Evolutionary conservation across 2,888 invertebrate genomes (phyloP), one percentile per base, ranked within the genome.

Genomic region (Poecilobothrus nobilitatus): DNA sequence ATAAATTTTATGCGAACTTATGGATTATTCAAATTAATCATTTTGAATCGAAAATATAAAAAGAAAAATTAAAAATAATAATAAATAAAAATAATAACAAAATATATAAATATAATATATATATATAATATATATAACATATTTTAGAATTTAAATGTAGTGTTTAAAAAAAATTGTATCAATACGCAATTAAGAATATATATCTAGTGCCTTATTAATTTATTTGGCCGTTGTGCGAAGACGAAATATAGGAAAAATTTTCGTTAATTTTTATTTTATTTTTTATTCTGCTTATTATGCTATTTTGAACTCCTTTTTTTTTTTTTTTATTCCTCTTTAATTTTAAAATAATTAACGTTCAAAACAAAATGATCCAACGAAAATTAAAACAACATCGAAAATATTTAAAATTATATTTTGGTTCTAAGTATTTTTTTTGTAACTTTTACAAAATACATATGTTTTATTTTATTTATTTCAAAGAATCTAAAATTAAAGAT

Each of bases 191-290:
- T 53, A 53, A 53, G 53, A 53, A 53, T 53, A 53, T 18, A 53
- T 53, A 53, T 53, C 53, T 53, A 53, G 53, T 53, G 53, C 53
- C 53, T 53, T 53, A 53, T 18, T 53, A 53, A 53, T 53, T 53
- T 53, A 18, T 53, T 53, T 53, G 53, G 53, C 53, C 53, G n/a
- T 53, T 53, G 53, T 53, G 53, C 53, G 6, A 18, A 53, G 53
- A 53, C 18, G n/a, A 18, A n/a, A 53, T 18, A 53, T 53, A 53
- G n/a, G 15, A 53, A 10, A 12, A 37, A 10, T 37, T 37, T 37
- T 37, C 27, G 27, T 37, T 10, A 37, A 53, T 53, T 53, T 53
- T 53, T 3, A 53, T 53, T 15, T 44, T 6, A 53, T 15, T 53
- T 53, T 37, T 37, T 37, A 8, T 2, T 37, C 7, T 10, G 12